Conservation (phyloP, 2,113 vertebrate genomes). For the Pteruthius melanotis region DNA sequence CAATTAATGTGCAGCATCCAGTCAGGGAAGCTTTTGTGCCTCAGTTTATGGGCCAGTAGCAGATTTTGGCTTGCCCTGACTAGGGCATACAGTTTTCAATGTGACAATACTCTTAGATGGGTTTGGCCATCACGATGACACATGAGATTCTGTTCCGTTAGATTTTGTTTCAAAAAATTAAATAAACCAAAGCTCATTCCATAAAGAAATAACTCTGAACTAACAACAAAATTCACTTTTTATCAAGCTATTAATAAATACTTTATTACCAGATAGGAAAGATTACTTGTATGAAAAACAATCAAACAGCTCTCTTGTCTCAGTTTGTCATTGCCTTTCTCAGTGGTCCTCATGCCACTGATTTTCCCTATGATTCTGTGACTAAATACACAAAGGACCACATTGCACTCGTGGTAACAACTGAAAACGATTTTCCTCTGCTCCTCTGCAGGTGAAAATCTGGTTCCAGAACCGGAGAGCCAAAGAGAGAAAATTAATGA, state of each 20-base stretch:
- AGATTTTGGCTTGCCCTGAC: neutral
- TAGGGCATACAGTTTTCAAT: neutral
- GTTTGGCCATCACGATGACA: neutral
- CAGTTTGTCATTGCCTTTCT: neutral
- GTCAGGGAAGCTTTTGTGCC: neutral
- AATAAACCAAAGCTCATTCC: neutral
- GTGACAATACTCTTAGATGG: neutral
- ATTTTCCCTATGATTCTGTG: neutral
- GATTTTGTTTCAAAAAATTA: neutral
- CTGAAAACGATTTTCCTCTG: neutral
- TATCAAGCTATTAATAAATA: neutral
- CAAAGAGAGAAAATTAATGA: conserved; percentile 90
- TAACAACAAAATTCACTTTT: neutral
- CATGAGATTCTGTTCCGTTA: neutral
- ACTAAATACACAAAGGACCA: neutral
- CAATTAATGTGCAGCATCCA: neutral
- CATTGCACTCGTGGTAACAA: neutral
- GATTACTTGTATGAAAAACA: neutral
- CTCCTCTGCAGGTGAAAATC: conserved; percentile 84
- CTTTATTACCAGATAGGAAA: neutral
- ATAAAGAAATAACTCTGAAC: neutral
- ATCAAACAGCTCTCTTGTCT: neutral
- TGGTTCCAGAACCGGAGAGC: conserved; percentile 94
- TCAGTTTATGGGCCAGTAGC: neutral
- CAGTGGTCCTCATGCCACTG: neutral